These are phyloP conservation scores for Manis crassicaudata DNA, from an alignment of 2,797 vertebrate species.

Conservation along the genomic window DNA sequence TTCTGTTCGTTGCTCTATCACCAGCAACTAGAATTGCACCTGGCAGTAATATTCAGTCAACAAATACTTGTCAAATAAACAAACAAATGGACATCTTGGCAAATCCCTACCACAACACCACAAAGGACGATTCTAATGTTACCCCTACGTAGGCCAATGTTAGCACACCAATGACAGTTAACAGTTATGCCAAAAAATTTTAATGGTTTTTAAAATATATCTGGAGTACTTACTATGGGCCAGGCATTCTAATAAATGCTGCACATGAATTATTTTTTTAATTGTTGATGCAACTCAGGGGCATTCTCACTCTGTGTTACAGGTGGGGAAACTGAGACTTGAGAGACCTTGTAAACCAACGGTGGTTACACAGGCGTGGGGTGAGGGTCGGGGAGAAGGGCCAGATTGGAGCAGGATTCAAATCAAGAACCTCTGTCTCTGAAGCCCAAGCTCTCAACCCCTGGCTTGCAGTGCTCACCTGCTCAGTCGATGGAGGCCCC, in stretches of 20 bases:
- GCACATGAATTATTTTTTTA: neutral
- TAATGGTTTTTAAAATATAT: neutral
- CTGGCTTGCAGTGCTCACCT: neutral
- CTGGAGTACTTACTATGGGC: no score
- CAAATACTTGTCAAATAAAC: neutral
- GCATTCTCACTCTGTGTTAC: neutral
- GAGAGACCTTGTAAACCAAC: neutral
- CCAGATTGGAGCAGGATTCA: neutral
- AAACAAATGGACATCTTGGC: neutral
- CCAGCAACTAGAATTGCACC: neutral
- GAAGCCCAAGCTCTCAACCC: neutral
- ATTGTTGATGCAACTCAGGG: neutral
- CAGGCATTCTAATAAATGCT: neutral
- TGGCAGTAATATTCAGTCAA: neutral
- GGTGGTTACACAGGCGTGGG: neutral
- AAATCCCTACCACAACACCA: neutral
- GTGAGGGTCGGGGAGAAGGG: neutral
- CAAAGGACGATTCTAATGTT: neutral
- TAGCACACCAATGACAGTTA: neutral
- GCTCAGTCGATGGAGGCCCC: neutral
- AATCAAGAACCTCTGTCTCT: accelerated
- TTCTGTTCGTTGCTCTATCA: neutral
- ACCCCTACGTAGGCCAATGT: neutral
- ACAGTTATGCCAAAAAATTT: neutral
- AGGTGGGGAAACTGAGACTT: neutral